These are phyloP conservation scores for Nemopilema nomurai DNA, from an alignment of 30 jellyfish, hydroid and myxozoan genomes.

Conservation along the genomic window DNA sequence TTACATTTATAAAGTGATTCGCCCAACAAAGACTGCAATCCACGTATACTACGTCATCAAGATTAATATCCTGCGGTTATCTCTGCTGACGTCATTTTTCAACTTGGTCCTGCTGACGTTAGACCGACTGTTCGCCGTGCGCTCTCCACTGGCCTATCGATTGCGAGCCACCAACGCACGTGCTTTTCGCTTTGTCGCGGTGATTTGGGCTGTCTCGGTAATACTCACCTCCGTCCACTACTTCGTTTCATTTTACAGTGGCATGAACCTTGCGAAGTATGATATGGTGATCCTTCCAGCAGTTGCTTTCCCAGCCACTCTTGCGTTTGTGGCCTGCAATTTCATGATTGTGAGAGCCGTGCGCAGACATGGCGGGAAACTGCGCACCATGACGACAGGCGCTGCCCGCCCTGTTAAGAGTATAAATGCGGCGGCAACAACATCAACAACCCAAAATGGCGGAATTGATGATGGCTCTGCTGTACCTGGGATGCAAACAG, in stretches of 20 bases:
- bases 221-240: slow-evolving; percentile 8
- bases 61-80: slow-evolving; percentile 24
- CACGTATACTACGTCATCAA: neutral
- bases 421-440: too few relatives aligned
- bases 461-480: too few relatives aligned
- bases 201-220: slow-evolving; percentile 36
- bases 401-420: neutral
- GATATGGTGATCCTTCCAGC: slow-evolving; percentile 23
- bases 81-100: slow-evolving; percentile 47
- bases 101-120: slow-evolving; percentile 51
- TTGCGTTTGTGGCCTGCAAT: slow-evolving; percentile 13
- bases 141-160: slow-evolving; percentile 47
- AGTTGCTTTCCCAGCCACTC: slow-evolving; percentile 23
- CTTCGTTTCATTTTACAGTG: neutral
- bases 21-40: neutral
- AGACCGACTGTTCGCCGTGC: slow-evolving; percentile 52
- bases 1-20: neutral
- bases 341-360: neutral
- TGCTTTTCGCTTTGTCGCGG: slow-evolving; percentile 12
- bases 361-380: slow-evolving; percentile 11
- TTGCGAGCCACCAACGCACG: neutral
- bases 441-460: too few relatives aligned
- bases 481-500: too few relatives aligned
- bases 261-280: neutral
- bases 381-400: slow-evolving; percentile 3